These are phyloP conservation scores for Nymphalis urticae DNA, from an alignment of 2,888 invertebrate species.

Conservation along the genomic window DNA sequence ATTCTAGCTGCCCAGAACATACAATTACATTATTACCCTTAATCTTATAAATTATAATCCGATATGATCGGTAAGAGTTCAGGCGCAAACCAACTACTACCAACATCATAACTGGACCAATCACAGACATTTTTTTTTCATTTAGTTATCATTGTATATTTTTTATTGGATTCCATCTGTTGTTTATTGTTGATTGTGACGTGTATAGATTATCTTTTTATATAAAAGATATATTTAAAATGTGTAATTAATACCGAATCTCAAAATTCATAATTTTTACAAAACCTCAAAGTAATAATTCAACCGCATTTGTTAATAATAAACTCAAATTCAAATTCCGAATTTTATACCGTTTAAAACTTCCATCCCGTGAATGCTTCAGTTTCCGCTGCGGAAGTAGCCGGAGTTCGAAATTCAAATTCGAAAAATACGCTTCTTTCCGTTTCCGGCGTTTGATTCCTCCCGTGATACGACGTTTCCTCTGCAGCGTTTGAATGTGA, in stretches of 20 bases:
- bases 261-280: neutral
- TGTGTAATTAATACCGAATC: neutral
- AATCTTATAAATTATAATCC: no score
- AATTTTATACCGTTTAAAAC: constrained; percentile 57
- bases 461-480: constrained; percentile 78
- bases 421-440: constrained; percentile 80
- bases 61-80: no score
- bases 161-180: no score
- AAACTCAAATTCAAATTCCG: constrained; percentile 38
- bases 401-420: constrained; percentile 79
- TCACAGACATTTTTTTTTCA: no score
- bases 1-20: no score
- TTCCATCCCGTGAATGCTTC: constrained; percentile 67
- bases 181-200: neutral
- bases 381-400: constrained; percentile 74
- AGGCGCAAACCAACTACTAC: no score
- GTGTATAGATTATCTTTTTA: no score
- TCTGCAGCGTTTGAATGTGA: constrained; percentile 58
- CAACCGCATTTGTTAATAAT: constrained; percentile 24
- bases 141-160: no score
- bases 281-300: neutral
- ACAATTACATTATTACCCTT: no score
- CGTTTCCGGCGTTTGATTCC: constrained; percentile 81
- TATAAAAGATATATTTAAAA: neutral
- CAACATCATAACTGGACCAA: no score